Conservation (phyloP, 2,888 invertebrate species). For the Drosophila maculinotata region DNA sequence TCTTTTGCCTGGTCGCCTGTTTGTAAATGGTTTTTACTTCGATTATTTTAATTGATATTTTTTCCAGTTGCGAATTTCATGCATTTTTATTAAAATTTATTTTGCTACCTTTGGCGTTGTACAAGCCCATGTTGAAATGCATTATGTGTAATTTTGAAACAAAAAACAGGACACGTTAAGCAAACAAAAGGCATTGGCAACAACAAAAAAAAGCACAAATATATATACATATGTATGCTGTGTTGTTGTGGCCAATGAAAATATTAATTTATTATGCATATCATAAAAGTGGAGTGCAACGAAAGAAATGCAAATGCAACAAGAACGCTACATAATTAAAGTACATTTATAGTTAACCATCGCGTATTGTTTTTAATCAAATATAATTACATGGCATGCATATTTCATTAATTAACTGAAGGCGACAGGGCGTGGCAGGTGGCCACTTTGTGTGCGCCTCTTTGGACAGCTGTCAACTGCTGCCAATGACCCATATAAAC, state of each 20-base stretch:
- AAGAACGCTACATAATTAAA: constrained; percentile 57
- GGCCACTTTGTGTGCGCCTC: constrained; percentile 11
- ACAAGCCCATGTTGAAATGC: neutral
- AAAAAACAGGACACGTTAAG: constrained; percentile 47
- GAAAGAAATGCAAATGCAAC: constrained; percentile 26
- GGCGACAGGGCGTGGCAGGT: constrained; percentile 24
- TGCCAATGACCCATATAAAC: constrained; percentile 21
- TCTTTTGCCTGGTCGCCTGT: neutral
- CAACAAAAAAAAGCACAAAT: constrained; percentile 10
- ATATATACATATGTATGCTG: constrained; percentile 5
- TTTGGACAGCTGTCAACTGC: constrained; percentile 66
- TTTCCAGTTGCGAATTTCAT: neutral
- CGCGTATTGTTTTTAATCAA: constrained; percentile 71
- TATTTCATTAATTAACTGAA: constrained; percentile 65
- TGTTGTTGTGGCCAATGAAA: constrained; percentile 33
- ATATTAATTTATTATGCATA: constrained; percentile 51
- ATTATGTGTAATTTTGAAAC: constrained; percentile 52
- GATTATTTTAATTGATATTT: constrained; percentile 1
- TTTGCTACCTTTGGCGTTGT: neutral
- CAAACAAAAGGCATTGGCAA: constrained; percentile 18
- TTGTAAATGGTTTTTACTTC: constrained; percentile 3
- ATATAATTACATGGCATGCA: constrained; percentile 67
- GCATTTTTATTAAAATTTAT: neutral
- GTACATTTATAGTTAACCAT: constrained; percentile 51
- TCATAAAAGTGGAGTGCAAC: constrained; percentile 37